Evolutionary conservation across 1,140 invertebrate species (phyloP).

Genomic region (Caenorhabditis remanei): DNA sequence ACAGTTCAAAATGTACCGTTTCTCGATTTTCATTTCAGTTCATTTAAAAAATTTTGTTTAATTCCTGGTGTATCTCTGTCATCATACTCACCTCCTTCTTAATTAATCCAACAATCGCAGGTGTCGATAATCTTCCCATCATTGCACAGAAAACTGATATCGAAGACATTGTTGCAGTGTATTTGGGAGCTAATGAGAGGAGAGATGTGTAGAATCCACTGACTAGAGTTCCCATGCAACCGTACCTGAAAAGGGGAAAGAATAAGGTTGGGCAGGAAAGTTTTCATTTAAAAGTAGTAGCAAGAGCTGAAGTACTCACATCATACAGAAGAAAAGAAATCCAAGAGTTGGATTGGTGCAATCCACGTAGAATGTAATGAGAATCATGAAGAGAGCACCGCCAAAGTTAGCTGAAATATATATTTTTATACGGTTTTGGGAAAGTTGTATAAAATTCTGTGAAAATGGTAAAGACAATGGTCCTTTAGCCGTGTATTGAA

Average conservation of each 20-base stretch:
- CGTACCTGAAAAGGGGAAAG: constrained; percentile 29
- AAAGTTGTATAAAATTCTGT: no score
- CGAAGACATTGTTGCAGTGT: constrained; percentile 70
- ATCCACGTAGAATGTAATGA: constrained; percentile 60
- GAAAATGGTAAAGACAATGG: no score
- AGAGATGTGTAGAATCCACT: constrained; percentile 71
- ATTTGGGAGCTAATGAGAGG: constrained; percentile 67
- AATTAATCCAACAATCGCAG: constrained; percentile 66
- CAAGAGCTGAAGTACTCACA: no score
- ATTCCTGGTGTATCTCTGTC: no score
- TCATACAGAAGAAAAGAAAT: constrained; percentile 65
- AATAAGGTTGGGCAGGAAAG: no score
- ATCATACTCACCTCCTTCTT: constrained; percentile 62
- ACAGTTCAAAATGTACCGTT: no score
- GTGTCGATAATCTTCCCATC: constrained; percentile 65
- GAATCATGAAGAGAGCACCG: constrained; percentile 62
- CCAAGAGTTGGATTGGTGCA: constrained; percentile 64
- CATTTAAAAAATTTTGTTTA: no score
- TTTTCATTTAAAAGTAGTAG: no score
- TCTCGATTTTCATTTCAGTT: no score
- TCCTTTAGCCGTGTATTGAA: no score
- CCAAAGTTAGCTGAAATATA: constrained; percentile 64
- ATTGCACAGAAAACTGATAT: constrained; percentile 68
- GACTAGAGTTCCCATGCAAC: constrained; percentile 65
- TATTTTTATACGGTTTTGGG: no score